phyloP scores from a whole-genome alignment of 2,113 vertebrate genomes.

The Ophthalmolycus amberensis region DNA sequence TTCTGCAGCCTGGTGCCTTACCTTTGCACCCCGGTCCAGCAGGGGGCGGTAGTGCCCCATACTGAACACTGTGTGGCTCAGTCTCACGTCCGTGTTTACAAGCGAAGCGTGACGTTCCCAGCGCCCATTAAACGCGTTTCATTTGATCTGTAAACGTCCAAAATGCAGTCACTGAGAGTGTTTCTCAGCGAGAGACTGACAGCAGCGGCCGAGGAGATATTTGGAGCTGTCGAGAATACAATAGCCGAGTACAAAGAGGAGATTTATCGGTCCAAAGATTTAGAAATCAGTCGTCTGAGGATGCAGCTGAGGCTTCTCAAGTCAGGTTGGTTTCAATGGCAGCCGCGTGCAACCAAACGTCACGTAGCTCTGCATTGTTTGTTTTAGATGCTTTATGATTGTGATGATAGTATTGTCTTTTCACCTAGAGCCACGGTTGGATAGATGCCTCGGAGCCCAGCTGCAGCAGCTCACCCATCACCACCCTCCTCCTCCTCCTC shows the following conservation, averaged over 20 bases:
- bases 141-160: background rate
- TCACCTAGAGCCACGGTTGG: conserved; percentile 31
- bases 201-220: conserved; percentile 76
- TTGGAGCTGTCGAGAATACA: conserved; percentile 72
- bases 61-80: background rate
- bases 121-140: background rate
- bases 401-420: background rate
- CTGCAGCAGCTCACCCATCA: conserved; percentile 60
- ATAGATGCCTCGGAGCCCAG: conserved; percentile 52
- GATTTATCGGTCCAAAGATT: conserved; percentile 71
- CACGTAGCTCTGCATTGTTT: background rate
- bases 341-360: background rate
- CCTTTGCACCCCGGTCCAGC: conserved; percentile 42
- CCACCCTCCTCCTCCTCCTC: conserved; percentile 23
- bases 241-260: conserved; percentile 76
- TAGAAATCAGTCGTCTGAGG: conserved; percentile 74
- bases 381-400: background rate
- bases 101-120: conserved; percentile 74
- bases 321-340: conserved; percentile 61
- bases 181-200: conserved; percentile 71
- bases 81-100: conserved; percentile 76
- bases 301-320: conserved; percentile 74
- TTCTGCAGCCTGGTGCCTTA: background rate
- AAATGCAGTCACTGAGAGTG: conserved; percentile 67
- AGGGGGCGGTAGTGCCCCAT: conserved; percentile 34